Base-by-base conservation (phyloP, 2,888 invertebrate genomes). In the Protodeltote pygarga region DNA sequence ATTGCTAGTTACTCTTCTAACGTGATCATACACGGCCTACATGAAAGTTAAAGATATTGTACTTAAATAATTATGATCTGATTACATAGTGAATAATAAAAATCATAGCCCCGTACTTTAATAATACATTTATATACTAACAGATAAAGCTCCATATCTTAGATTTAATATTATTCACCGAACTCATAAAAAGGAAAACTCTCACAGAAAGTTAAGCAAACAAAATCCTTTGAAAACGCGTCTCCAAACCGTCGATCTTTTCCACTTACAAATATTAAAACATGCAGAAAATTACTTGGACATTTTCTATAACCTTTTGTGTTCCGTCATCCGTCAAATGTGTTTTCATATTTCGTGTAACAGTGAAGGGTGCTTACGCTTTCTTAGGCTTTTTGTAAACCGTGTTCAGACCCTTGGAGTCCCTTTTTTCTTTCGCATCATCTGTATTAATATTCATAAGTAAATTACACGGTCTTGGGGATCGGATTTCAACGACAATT, bases 401-500 rank as follows among this genome's bases (percentile, higher is more conserved):
- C 69, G 87, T 79, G 88, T 85, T 73, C 73, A 68, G 66, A 57
- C 71, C 66, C 68, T 72, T 61, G 65, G 29, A 72, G 63, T 69
- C 69, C 70, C 69, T 65, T 71, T 71, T 64, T 73, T 77, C 77
- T 72, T 79, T 75, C 73, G 71, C 75, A 78, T 77, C 82, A 74
- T 73, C 73, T 79, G 81, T 75, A 85, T 91, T 90, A 90, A 91
- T 90, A 90, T 90, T 90, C 89, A 90, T 90, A 89, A 90, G 88
- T 85, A 87, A 89, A 88, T 89, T 87, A 86, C 80, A 78, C 79
- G 77, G 82, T 85, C 86, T 83, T 16, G 25, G 29, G 40, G 62
- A 55, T 62, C 27, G 19, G 33, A 47, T 62, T 54, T 58, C 48
- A 33, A 35, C 17, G 45, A 61, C 37, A 60, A 60, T 54, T 9